Evolutionary conservation across 37 sponge, comb jelly and placozoan species (phyloP), one percentile per base, ranked within the genome.

Genomic region (Ianthella basta): DNA sequence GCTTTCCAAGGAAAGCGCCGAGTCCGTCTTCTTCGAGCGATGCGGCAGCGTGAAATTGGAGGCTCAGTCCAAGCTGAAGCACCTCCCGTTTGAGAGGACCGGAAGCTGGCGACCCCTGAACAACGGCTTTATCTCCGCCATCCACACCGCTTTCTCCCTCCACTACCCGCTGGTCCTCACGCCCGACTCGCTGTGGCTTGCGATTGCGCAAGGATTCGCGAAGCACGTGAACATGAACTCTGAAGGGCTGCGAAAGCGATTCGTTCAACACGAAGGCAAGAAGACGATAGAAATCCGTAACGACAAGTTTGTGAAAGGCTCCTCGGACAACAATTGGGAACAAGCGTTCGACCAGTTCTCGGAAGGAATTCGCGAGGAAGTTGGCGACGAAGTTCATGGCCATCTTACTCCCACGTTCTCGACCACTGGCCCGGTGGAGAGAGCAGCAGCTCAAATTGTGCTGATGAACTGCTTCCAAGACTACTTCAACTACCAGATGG

Each of bases 221-320:
- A 20, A 55, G 1, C 88, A 91, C 38, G 73, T 91, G 55, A 91
- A 81, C 38, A 56, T 29, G 4, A 87, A 91, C 35, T 84, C 91
- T 4, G 91, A 91, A 36, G 55, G 83, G 1, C 88, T 91, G 4
- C 63, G 91, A 27, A 56, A 84, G 32, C 23, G 34, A 3, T 91
- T 91, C 25, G 91, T 91, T 0, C 80, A 86, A 21, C 88, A 87
- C 65, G 82, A 91, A 39, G 88, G 88, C 3, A 91, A 91, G 65
- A n/a, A 36, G 39, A 15, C 65, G 15, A 33, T 82, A 40, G 23
- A 36, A 21, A 85, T 91, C 0, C 27, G n/a, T 20, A 33, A 81
- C 5, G 81, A 80, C 66, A 72, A 84, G 32, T 84, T 91, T 44
- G 60, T 73, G 32, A 87, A 84, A 65, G 90, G 90, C 4, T 44